Conservation (phyloP, 2,113 vertebrate genomes). For the Sylvia atricapilla region DNA sequence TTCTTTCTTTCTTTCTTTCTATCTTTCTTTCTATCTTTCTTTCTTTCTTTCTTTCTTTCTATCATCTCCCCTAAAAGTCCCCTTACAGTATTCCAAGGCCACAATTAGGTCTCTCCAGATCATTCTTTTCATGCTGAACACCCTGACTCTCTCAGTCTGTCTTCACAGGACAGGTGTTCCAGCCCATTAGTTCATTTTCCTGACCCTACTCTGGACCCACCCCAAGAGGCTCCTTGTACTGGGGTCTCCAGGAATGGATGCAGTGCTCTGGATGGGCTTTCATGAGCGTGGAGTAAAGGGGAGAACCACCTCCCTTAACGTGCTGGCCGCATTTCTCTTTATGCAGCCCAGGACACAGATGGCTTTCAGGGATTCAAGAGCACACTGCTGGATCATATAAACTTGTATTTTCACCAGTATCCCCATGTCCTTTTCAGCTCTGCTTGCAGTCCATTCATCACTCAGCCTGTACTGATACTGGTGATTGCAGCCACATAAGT, state of each 20-base stretch:
- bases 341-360: rapidly evolving
- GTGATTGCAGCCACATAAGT: neutral
- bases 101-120: neutral
- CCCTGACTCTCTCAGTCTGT: neutral
- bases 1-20: neutral
- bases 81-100: neutral
- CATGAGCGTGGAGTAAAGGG: neutral
- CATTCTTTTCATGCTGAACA: neutral
- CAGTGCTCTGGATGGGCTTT: neutral
- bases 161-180: neutral
- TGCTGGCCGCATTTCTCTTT: neutral
- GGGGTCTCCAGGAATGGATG: neutral
- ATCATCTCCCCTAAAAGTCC: neutral
- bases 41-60: neutral
- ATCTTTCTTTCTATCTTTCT: neutral
- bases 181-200: neutral
- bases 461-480: neutral
- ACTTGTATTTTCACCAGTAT: neutral
- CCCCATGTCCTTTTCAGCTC: neutral
- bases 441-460: neutral
- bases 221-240: neutral
- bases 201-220: too few relatives aligned
- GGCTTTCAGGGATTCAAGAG: neutral
- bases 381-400: neutral
- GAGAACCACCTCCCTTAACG: neutral